Evolutionary conservation across 2,888 invertebrate species (phyloP), one percentile per base, ranked within the genome.

Genomic region (Phytoseiulus persimilis): DNA sequence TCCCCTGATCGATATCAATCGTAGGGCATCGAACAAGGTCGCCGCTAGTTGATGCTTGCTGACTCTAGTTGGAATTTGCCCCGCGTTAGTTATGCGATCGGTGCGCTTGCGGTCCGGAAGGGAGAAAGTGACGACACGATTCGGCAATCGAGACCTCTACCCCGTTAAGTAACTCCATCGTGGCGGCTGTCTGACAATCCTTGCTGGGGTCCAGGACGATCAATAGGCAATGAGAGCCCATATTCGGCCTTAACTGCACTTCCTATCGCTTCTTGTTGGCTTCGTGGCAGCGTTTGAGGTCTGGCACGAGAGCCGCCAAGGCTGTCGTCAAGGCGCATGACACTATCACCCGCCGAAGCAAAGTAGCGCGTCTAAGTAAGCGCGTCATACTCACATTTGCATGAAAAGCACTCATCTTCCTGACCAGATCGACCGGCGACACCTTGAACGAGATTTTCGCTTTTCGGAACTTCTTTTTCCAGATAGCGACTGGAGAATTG

Each of bases 401-500:
- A 9, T 45, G 87, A 87, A 87, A 45, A 39, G 32, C 87, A 14
- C 87, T 87, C 87, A 87, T 87, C 33, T 87, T 91, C 89, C 90
- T 92, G 93, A 90, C 93, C 91, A 96, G 93, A 92, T 95, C 95
- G 91, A 96, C 95, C 89, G 96, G 95, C 90, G 96, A 95, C 91
- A 96, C 94, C 92, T 93, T 93, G 31, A 93, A 91, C 89, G 92
- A 92, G 32, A 93, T 91, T 92, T 93, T 90, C 14, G 90, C 94
- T 91, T 94, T 95, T 91, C 94, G 94, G 91, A 95, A 94, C 91
- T 95, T 95, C 91, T 95, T 95, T 92, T 95, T 95, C 94, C 95
- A 95, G 90, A 97, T 94, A 91, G 95, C 95, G 90, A 97, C 94
- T 0, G 97, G 96, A 92, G 95, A 95, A 92, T 96, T 95, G 90